A percentile compares a stretch with the other conserved stretches of the same genome.
phyloP scores from a whole-genome alignment of 2,113 vertebrate genomes.

The Prunella himalayana region DNA sequence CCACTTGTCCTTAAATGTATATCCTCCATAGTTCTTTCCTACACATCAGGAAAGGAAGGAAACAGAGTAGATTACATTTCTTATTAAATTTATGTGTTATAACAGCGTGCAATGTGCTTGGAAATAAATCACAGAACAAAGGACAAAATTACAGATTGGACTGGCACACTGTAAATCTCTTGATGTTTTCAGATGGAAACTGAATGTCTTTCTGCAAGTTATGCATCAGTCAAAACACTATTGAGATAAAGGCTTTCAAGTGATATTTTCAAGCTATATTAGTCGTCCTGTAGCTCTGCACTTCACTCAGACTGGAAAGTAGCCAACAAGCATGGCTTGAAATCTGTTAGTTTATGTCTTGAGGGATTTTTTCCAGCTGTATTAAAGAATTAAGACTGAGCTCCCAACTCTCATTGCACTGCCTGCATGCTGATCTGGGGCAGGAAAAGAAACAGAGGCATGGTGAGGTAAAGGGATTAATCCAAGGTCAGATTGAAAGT shows the following conservation, averaged over 20 bases:
- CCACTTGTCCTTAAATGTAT: not conserved
- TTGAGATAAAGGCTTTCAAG: constrained; percentile 23
- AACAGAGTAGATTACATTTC: not conserved
- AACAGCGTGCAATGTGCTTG: not conserved
- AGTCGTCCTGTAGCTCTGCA: not conserved
- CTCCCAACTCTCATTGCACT: not conserved
- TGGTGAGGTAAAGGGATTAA: constrained; percentile 49
- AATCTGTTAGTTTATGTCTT: constrained; percentile 51
- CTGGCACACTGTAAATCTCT: not conserved
- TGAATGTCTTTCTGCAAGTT: constrained; percentile 9
- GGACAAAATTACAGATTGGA: constrained; percentile 2
- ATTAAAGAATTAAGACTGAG: constrained; percentile 52
- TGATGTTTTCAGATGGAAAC: constrained; percentile 11
- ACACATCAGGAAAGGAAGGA: constrained; percentile 5
- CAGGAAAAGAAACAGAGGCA: constrained; percentile 52
- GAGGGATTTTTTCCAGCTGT: constrained; percentile 59
- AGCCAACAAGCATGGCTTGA: constrained; percentile 46
- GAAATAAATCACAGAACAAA: constrained; percentile 48
- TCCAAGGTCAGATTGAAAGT: constrained; percentile 45
- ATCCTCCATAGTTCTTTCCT: not conserved
- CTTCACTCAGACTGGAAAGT: constrained; percentile 24
- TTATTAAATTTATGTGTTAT: constrained; percentile 28
- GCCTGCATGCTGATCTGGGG: constrained; percentile 31
- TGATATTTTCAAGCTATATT: constrained; percentile 27
- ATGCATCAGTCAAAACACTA: constrained; percentile 16